These are phyloP conservation scores for Simalia tracyae DNA, from an alignment of 2,797 vertebrate species.

Conservation along the genomic window DNA sequence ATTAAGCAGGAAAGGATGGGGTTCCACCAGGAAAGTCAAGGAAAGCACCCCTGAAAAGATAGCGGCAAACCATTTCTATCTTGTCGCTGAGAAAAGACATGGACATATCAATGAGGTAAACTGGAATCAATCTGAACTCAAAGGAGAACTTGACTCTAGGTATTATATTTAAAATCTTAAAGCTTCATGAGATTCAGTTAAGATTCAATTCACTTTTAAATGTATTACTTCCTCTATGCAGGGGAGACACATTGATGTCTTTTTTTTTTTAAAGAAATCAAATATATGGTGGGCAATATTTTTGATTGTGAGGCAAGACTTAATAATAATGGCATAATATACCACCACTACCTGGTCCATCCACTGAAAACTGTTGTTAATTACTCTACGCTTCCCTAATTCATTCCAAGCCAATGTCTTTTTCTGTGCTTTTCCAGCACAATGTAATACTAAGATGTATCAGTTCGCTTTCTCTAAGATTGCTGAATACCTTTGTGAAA, in stretches of 20 bases:
- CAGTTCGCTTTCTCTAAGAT: conserved; percentile 5
- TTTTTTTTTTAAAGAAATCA: background rate
- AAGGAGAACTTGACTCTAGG: background rate
- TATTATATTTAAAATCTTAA: background rate
- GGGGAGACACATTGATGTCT: too few relatives aligned
- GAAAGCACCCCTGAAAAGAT: background rate
- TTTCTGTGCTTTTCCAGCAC: background rate
- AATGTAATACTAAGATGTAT: background rate
- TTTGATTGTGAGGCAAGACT: background rate
- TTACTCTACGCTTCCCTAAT: background rate
- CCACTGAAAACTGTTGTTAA: background rate
- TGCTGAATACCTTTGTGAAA: conserved; percentile 28
- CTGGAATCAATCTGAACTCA: background rate
- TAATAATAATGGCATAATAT: background rate
- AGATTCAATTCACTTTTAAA: background rate
- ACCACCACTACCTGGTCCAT: background rate
- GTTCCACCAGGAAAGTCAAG: background rate
- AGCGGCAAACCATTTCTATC: background rate
- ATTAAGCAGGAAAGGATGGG: background rate
- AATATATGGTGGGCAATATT: background rate
- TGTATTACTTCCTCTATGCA: background rate
- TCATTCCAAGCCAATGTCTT: conserved; percentile 19
- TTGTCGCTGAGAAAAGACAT: background rate
- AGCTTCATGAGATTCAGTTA: background rate
- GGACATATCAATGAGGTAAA: background rate